A percentile compares a stretch with the other conserved stretches of the same genome.
Conservation (phyloP, 2,113 vertebrate species). For the Chlorodrepanis virens region DNA sequence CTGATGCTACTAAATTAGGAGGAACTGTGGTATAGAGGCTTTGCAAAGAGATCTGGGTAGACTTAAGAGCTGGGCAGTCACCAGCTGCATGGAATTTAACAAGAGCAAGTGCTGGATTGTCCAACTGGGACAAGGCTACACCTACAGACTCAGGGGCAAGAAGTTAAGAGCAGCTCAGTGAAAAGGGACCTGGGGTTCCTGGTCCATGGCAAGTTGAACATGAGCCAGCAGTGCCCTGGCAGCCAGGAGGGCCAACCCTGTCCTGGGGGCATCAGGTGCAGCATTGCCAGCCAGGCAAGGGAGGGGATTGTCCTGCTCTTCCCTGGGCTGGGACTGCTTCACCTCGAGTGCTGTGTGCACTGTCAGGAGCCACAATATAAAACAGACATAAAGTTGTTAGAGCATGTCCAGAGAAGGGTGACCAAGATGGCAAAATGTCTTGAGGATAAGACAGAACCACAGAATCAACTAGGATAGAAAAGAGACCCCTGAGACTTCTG, state of each 20-base stretch:
- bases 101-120: neutral
- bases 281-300: accelerated
- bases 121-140: neutral
- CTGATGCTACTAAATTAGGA: accelerated
- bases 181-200: neutral
- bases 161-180: accelerated
- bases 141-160: accelerated
- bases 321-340: accelerated
- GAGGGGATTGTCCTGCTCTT: neutral
- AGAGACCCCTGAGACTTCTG: neutral
- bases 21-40: neutral
- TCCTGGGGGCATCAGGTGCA: neutral
- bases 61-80: neutral
- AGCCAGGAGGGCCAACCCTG: accelerated
- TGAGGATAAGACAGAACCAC: neutral
- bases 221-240: neutral
- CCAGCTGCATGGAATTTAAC: neutral
- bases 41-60: neutral
- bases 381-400: neutral
- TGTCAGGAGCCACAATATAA: neutral
- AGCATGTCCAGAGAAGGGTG: accelerated
- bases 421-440: neutral
- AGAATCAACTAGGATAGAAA: neutral
- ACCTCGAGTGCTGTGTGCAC: accelerated
- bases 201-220: accelerated